Evolutionary conservation across 2,888 invertebrate genomes (phyloP).

Genomic region (Tetranychus truncatus): DNA sequence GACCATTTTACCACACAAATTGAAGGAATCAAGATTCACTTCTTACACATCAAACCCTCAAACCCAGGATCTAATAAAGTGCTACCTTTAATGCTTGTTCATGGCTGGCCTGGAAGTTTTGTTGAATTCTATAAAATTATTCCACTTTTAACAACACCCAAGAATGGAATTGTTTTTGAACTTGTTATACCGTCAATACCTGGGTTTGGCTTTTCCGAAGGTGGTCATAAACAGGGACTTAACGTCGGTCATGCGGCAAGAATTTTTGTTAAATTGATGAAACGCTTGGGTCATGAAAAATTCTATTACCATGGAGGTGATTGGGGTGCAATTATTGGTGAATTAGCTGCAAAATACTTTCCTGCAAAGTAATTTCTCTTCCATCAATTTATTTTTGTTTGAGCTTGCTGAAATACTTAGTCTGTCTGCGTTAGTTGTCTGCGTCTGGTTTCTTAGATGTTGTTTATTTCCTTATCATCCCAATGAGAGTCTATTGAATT

Average conservation of each 20-base stretch:
- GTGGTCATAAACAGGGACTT: conserved; percentile 43
- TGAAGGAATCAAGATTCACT: conserved; percentile 50
- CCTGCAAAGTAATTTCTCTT: not conserved
- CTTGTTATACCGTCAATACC: conserved; percentile 41
- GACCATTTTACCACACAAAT: conserved; percentile 56
- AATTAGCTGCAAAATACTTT: conserved; percentile 28
- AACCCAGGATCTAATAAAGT: not conserved
- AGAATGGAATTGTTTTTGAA: conserved; percentile 47
- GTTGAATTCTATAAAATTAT: conserved; percentile 59
- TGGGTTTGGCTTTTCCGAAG: conserved; percentile 40
- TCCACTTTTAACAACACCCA: conserved; percentile 43
- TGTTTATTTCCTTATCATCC: no score
- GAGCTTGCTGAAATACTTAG: not conserved
- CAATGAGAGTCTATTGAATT: no score
- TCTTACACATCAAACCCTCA: conserved; percentile 34
- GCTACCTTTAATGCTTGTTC: conserved; percentile 44
- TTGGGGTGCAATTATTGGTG: conserved; percentile 52
- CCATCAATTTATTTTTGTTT: not conserved
- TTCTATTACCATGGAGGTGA: conserved; percentile 61
- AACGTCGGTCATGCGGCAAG: conserved; percentile 30
- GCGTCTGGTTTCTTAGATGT: no score
- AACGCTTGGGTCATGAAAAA: conserved; percentile 45
- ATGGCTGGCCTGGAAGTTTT: conserved; percentile 71
- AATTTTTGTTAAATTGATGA: conserved; percentile 48
- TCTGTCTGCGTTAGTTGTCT: not conserved